These are phyloP conservation scores for Leptinotarsa lineolata DNA, from an alignment of 1,140 invertebrate species.

Conservation along the genomic window DNA sequence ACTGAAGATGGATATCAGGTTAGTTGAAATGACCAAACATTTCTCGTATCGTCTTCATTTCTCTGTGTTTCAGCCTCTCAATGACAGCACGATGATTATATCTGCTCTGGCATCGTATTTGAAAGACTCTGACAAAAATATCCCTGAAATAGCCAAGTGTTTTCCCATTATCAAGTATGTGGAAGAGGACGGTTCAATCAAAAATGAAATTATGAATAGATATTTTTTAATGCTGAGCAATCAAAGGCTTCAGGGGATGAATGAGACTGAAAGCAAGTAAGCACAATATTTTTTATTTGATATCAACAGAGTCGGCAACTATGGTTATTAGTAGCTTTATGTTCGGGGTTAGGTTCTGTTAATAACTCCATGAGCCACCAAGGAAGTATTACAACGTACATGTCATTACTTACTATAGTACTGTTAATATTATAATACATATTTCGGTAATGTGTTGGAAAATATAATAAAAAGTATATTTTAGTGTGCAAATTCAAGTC, in stretches of 20 bases:
- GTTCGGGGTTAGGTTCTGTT: too few species aligned
- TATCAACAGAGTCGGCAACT: too few species aligned
- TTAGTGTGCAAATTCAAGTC: too few species aligned
- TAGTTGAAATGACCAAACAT: conserved; percentile 28
- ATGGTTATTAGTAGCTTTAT: too few species aligned
- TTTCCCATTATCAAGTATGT: conserved; percentile 77
- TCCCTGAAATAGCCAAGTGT: conserved; percentile 77
- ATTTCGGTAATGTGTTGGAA: too few species aligned
- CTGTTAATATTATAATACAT: too few species aligned
- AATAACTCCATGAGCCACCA: too few species aligned
- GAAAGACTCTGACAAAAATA: conserved; percentile 63
- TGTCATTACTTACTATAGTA: too few species aligned
- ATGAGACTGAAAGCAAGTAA: conserved; percentile 53
- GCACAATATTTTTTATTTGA: not conserved
- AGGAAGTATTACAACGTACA: too few species aligned
- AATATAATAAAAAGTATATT: too few species aligned
- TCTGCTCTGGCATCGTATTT: conserved; percentile 83
- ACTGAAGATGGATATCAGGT: conserved; percentile 73
- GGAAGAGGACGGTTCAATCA: conserved; percentile 70
- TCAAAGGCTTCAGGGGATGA: conserved; percentile 11
- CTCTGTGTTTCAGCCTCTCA: conserved; percentile 72
- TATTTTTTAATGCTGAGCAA: conserved; percentile 86
- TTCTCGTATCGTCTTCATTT: not conserved
- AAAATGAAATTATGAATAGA: conserved; percentile 86
- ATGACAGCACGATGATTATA: conserved; percentile 94